A percentile compares a stretch with the other conserved stretches of the same genome.
phyloP scores from a whole-genome alignment of 2,797 vertebrate species.

The Petrocephalus schoutedeni region DNA sequence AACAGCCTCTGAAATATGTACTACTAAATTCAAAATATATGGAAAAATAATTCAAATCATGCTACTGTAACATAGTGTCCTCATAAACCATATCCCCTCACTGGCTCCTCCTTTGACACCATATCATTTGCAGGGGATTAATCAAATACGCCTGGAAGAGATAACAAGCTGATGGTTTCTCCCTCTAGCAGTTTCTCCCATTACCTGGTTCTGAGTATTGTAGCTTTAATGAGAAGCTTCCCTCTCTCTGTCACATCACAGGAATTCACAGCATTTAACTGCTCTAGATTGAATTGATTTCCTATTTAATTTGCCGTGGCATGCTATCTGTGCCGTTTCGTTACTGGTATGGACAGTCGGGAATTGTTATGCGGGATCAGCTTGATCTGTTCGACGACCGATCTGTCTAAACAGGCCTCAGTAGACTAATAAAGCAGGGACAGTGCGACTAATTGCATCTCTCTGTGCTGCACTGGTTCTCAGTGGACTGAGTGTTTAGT shows the following conservation, averaged over 20 bases:
- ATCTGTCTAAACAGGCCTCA: neutral
- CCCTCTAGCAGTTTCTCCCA: neutral
- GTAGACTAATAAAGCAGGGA: neutral
- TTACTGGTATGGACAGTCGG: neutral
- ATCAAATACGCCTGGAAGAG: neutral
- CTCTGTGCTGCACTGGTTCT: neutral
- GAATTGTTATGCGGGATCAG: neutral
- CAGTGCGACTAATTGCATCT: neutral
- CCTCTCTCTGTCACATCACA: neutral
- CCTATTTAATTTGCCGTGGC: neutral
- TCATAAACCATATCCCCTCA: neutral
- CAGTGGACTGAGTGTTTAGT: neutral
- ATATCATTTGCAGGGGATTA: neutral
- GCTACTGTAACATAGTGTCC: neutral
- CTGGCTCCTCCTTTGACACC: neutral
- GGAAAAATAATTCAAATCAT: neutral
- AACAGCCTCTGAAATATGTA: neutral
- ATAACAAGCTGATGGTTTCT: neutral
- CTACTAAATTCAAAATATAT: slow-evolving; percentile 2
- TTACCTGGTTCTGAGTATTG: neutral
- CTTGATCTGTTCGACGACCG: neutral
- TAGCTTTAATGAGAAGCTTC: neutral
- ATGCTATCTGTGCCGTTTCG: neutral
- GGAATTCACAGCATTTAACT: neutral
- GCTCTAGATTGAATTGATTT: neutral